Percentiles rank a stretch among this genome's conserved stretches.
Evolutionary conservation across 2,888 invertebrate genomes (phyloP).

Genomic region (Pocota personata): DNA sequence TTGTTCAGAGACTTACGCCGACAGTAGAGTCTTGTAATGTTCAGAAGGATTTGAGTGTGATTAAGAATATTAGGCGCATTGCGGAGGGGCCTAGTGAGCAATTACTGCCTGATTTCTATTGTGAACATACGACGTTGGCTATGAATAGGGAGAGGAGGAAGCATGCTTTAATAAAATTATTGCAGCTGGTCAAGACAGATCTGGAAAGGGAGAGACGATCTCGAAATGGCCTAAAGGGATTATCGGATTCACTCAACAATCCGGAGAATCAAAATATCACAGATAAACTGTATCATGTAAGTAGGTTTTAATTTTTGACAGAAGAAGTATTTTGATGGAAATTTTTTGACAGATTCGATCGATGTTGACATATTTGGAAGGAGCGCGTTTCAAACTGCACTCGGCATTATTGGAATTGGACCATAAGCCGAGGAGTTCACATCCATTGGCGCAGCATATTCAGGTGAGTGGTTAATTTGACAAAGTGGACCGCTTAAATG

Average conservation of each 20-base stretch:
- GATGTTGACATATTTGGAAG: constrained; percentile 96
- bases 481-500: too few relatives aligned
- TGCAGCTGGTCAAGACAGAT: constrained; percentile 93
- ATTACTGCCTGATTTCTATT: constrained; percentile 95
- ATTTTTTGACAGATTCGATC: constrained; percentile 90
- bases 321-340: neutral
- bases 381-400: constrained; percentile 93
- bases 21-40: constrained; percentile 81
- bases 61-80: constrained; percentile 81
- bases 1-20: constrained; percentile 81
- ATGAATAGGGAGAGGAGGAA: constrained; percentile 96
- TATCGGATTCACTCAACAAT: constrained; percentile 94
- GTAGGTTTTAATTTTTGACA: constrained; percentile 76
- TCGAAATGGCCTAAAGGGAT: constrained; percentile 93
- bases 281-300: constrained; percentile 95
- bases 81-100: constrained; percentile 89
- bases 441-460: constrained; percentile 93
- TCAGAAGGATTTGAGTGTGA: constrained; percentile 81
- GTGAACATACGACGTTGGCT: constrained; percentile 95
- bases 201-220: constrained; percentile 95
- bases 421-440: constrained; percentile 89
- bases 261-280: constrained; percentile 96
- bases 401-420: constrained; percentile 92
- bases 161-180: constrained; percentile 92
- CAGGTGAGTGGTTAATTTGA: constrained; percentile 82